Percentiles rank a stretch among this genome's conserved stretches.
phyloP scores from a whole-genome alignment of 2,113 vertebrate genomes.

The Sitta europaea region DNA sequence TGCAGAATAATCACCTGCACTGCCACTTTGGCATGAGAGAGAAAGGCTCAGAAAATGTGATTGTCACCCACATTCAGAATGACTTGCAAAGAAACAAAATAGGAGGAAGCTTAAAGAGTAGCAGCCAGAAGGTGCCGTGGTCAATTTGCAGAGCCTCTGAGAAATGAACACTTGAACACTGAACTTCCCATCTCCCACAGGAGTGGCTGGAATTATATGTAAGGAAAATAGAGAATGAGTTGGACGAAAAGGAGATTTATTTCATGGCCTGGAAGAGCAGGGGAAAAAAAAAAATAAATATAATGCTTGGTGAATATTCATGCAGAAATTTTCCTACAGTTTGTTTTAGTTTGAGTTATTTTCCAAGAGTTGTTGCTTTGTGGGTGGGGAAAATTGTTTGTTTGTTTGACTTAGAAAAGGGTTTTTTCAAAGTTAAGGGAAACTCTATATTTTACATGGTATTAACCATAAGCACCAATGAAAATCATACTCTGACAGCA shows the following conservation, averaged over 20 bases:
- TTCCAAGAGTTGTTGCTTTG: background rate
- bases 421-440: background rate
- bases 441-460: background rate
- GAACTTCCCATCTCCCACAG: background rate
- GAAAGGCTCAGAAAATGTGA: background rate
- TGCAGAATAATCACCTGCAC: background rate
- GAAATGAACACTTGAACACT: background rate
- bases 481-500: background rate
- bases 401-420: background rate
- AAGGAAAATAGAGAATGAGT: background rate
- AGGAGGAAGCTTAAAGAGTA: background rate
- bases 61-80: background rate
- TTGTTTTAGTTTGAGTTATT: constrained; percentile 37
- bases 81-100: background rate
- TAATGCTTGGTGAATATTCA: background rate
- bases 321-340: background rate
- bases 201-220: background rate
- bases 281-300: background rate
- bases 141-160: background rate
- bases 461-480: background rate
- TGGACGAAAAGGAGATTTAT: background rate
- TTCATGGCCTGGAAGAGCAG: background rate
- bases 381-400: background rate
- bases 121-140: background rate
- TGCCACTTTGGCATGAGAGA: background rate